Conservation (phyloP, 2,113 vertebrate genomes). For the Tragulus kanchil region DNA sequence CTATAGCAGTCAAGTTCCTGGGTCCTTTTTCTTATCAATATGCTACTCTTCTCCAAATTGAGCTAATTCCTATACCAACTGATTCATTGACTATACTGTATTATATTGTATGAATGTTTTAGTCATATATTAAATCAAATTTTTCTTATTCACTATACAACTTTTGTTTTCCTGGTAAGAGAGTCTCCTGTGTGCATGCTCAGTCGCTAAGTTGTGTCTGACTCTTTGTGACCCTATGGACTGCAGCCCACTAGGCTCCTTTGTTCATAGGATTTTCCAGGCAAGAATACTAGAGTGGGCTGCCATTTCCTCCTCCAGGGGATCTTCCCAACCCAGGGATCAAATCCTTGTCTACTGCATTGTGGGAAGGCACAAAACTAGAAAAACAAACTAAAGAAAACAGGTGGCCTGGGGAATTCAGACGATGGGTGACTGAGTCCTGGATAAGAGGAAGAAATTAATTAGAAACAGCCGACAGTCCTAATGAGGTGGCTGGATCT, state of each 20-base stretch:
- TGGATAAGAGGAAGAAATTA: too few relatives aligned
- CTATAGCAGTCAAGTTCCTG: not conserved
- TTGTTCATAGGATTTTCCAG: not conserved
- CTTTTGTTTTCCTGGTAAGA: not conserved
- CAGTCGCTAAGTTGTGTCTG: not conserved
- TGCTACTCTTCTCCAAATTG: not conserved
- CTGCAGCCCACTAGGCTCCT: not conserved
- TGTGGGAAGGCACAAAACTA: too few relatives aligned
- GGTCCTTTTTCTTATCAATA: not conserved
- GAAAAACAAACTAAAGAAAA: too few relatives aligned
- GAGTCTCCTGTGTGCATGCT: not conserved
- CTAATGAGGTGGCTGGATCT: too few relatives aligned
- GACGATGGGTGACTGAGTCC: too few relatives aligned
- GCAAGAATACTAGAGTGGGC: not conserved
- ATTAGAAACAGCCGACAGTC: too few relatives aligned
- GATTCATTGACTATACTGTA: not conserved
- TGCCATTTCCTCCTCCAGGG: not conserved
- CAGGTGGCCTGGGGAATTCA: too few relatives aligned
- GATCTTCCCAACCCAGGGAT: not conserved
- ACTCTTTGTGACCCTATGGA: not conserved
- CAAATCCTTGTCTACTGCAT: not conserved
- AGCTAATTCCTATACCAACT: not conserved
- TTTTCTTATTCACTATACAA: not conserved
- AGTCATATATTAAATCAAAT: not conserved
- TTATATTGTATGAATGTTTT: not conserved